These are phyloP conservation scores for Microcebus jonahi DNA, from an alignment of 2,113 vertebrate species.

Conservation along the genomic window DNA sequence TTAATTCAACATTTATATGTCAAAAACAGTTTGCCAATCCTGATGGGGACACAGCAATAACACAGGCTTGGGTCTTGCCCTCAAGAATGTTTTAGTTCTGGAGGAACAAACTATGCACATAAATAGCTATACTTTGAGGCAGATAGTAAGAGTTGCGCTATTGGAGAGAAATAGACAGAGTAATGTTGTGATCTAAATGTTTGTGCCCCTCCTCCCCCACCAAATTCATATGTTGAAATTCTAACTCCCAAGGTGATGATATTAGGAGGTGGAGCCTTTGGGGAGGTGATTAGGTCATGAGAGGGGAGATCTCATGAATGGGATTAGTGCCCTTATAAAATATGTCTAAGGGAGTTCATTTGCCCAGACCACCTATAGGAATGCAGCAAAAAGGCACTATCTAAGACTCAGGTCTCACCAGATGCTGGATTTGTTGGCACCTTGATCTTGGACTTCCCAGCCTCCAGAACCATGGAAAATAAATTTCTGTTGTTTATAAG, in stretches of 20 bases:
- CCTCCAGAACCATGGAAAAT: not conserved
- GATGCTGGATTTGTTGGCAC: not conserved
- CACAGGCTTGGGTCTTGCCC: not conserved
- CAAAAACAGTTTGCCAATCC: not conserved
- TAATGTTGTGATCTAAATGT: not conserved
- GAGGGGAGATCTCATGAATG: not conserved
- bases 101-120: not conserved
- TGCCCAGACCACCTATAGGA: not conserved
- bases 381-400: not conserved
- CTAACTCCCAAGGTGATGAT: not conserved
- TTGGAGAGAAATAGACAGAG: not conserved
- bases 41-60: not conserved
- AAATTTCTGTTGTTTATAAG: not conserved
- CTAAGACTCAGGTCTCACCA: not conserved
- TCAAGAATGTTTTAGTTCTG: not conserved
- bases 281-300: not conserved
- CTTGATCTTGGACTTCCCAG: not conserved
- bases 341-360: not conserved
- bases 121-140: not conserved
- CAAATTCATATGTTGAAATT: not conserved
- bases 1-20: not conserved
- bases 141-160: not conserved
- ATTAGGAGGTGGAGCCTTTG: not conserved
- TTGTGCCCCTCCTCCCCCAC: not conserved
- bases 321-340: not conserved